A percentile compares a stretch with the other conserved stretches of the same genome.
Evolutionary conservation across 1,140 invertebrate species (phyloP).

Genomic region (Megathymus violae): DNA sequence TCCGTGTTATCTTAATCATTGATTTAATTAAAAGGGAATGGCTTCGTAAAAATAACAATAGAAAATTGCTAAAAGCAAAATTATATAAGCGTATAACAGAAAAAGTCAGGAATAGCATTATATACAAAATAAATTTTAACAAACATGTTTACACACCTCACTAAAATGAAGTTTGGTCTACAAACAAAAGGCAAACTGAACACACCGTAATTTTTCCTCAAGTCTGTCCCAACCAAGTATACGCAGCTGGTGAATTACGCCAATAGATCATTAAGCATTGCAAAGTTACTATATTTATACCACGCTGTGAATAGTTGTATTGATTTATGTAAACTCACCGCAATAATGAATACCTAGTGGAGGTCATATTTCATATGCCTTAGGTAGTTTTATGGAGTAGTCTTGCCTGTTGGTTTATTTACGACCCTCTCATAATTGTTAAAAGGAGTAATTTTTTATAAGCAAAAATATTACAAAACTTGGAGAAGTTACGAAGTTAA

Average conservation of each 20-base stretch:
- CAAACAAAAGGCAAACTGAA: constrained; percentile 56
- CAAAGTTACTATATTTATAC: constrained; percentile 5
- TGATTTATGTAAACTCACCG: constrained; percentile 9
- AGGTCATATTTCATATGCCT: no score
- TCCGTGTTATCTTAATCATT: no score
- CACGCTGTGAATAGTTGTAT: background rate
- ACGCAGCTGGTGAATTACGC: constrained; percentile 13
- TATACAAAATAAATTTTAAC: constrained; percentile 5
- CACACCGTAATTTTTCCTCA: constrained; percentile 43
- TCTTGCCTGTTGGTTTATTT: no score
- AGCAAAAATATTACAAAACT: no score
- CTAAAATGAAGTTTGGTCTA: constrained; percentile 39
- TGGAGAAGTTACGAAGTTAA: no score
- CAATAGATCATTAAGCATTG: constrained; percentile 10
- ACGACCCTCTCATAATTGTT: no score
- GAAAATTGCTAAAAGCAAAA: background rate
- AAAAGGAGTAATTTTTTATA: no score
- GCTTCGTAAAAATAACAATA: no score
- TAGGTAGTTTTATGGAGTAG: no score
- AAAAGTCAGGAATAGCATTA: background rate
- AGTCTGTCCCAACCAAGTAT: constrained; percentile 4
- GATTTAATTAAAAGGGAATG: no score
- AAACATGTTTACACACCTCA: constrained; percentile 3
- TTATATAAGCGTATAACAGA: background rate
- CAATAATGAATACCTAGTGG: no score